Base-by-base conservation (phyloP, 2,113 vertebrate species). In the Panthera tigris region DNA sequence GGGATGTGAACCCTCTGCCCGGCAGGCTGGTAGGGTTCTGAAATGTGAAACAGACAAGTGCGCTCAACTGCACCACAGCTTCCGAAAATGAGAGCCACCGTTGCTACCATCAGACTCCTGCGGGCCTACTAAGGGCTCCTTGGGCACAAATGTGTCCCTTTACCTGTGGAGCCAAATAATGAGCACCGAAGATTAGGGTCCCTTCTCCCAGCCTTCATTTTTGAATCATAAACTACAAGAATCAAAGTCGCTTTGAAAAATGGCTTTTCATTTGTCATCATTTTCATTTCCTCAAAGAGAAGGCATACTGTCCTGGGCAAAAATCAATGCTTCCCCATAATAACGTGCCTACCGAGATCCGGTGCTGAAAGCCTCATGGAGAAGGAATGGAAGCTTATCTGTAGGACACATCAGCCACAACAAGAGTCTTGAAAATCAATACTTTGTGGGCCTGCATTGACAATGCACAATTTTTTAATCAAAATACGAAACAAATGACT, bases 211-310 rank as follows among this genome's bases (percentile, higher is more conserved):
- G 57, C 69, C n/a, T 27, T 94, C 76, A 10, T 55, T 78, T 89
- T 66, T 63, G n/a, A 96, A 95, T 71, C 94, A 52, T 50, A 92
- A 94, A 84, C 86, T 9, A 31, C 25, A 83, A 63, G 93, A 82
- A 93, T 85, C 96, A 97, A 97, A 96, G 94, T 97, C 93, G 94
- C 78, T 97, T 96, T 97, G 97, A 97, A 96, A 97, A 97, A 95
- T 85, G 91, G 71, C 78, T 96, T 97, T 96, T 97, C 76, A 94
- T 94, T 96, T 89, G 95, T 94, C 95, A 74, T 96, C 92, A 96
- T 91, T 97, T 94, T 96, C 95, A 97, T 91, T 97, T 98, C 96
- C 97, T 97, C 95, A 94, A 96, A 97, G 80, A 85, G 93, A 88
- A 98, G 94, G 94, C 80, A 92, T 65, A 95, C 41, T 87, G 68